Conservation (phyloP, 1,140 invertebrate genomes). For the Cotesia vestalis region DNA sequence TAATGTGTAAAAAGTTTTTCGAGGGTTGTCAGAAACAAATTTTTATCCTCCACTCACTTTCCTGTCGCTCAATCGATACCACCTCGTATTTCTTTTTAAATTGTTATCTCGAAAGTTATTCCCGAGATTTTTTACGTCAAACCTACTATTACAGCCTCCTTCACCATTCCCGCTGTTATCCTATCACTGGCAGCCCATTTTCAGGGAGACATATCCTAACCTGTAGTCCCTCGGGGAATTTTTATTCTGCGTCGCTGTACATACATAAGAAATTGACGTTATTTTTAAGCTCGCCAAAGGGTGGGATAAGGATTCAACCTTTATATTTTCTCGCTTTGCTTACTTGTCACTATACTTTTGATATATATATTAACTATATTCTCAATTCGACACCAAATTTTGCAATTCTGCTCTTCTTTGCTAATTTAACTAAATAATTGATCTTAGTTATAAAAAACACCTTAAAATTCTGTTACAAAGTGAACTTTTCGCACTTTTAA, state of each 20-base stretch:
- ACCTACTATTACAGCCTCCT: not conserved
- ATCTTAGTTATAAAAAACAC: too few species aligned
- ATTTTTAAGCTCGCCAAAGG: not conserved
- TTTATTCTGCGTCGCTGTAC: not conserved
- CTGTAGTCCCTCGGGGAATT: constrained; percentile 4
- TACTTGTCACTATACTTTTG: too few species aligned
- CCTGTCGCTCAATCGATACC: not conserved
- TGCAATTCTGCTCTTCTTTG: too few species aligned
- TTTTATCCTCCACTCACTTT: not conserved
- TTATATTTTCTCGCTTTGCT: too few species aligned
- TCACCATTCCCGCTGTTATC: not conserved
- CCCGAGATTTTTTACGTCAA: constrained; percentile 8
- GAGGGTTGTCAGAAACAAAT: not conserved
- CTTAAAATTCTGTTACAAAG: too few species aligned
- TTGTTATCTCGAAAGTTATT: constrained; percentile 9
- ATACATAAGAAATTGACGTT: constrained; percentile 17
- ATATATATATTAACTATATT: too few species aligned
- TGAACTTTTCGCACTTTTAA: too few species aligned
- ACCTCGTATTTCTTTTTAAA: constrained; percentile 11
- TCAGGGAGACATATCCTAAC: constrained; percentile 2
- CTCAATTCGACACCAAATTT: too few species aligned
- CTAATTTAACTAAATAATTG: too few species aligned
- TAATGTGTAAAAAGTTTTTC: not conserved
- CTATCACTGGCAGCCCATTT: constrained; percentile 9
- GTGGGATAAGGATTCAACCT: too few species aligned